Evolutionary conservation across 2,797 vertebrate species (phyloP).

Genomic region (Danio choprae): DNA sequence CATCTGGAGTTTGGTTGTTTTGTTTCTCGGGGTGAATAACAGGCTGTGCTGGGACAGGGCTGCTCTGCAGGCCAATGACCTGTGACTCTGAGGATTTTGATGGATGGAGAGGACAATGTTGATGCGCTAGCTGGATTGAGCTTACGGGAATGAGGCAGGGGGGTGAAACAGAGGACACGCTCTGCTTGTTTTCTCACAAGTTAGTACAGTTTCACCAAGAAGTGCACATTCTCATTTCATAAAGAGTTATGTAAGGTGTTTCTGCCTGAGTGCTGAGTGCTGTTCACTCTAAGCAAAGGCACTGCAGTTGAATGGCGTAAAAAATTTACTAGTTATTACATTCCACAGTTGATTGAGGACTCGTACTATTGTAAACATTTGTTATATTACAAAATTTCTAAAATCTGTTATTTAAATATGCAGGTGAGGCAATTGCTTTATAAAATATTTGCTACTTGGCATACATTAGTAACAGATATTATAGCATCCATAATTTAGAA

Average conservation of each 20-base stretch:
- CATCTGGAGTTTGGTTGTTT: slow-evolving; percentile 36
- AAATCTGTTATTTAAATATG: too few species aligned
- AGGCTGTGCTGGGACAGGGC: slow-evolving; percentile 5
- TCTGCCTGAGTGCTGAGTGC: slow-evolving; percentile 1
- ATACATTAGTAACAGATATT: too few species aligned
- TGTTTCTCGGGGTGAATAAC: slow-evolving; percentile 46
- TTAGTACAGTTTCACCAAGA: slow-evolving; percentile 14
- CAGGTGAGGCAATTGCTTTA: too few species aligned
- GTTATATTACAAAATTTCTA: too few species aligned
- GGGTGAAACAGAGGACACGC: slow-evolving; percentile 31
- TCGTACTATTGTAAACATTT: too few species aligned
- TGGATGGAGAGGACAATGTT: slow-evolving; percentile 13
- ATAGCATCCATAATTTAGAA: too few species aligned
- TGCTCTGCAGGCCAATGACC: slow-evolving; percentile 22
- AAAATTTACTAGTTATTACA: too few species aligned
- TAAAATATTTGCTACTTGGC: too few species aligned
- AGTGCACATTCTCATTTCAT: slow-evolving; percentile 45
- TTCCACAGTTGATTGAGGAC: too few species aligned
- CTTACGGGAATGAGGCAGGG: slow-evolving; percentile 5
- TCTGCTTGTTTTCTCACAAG: slow-evolving; percentile 28
- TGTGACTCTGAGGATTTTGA: slow-evolving; percentile 1
- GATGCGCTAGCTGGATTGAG: slow-evolving; percentile 26
- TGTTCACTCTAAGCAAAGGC: neutral
- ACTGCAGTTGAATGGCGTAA: too few species aligned
- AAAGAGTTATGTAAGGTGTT: slow-evolving; percentile 52